Conservation (phyloP, 2,888 invertebrate species). For the Euproctis similis region DNA sequence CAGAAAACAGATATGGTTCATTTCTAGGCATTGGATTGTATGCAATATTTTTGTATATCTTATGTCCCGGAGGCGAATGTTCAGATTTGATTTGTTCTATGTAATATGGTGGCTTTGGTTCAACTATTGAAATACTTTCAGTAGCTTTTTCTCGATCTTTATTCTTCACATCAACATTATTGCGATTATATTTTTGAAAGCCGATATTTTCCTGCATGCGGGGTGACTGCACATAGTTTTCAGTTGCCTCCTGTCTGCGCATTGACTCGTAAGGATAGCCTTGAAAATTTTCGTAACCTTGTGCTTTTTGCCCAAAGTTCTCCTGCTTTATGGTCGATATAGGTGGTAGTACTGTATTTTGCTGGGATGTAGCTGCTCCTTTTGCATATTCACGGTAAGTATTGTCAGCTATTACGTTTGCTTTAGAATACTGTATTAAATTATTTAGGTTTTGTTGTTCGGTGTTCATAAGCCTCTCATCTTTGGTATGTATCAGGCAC, state of each 20-base stretch:
- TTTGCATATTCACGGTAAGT: slow-evolving; percentile 54
- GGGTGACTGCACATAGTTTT: slow-evolving; percentile 42
- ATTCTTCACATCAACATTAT: slow-evolving; percentile 42
- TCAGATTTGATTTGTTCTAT: slow-evolving; percentile 73
- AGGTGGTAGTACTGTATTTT: slow-evolving; percentile 57
- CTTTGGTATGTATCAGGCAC: slow-evolving; percentile 59
- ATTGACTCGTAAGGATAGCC: slow-evolving; percentile 43
- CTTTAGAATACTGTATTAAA: slow-evolving; percentile 39
- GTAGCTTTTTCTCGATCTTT: slow-evolving; percentile 38
- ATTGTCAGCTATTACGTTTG: slow-evolving; percentile 35
- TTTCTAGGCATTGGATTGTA: slow-evolving; percentile 53
- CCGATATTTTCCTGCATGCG: slow-evolving; percentile 53
- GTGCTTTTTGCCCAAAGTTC: slow-evolving; percentile 54
- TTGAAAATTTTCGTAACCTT: slow-evolving; percentile 51
- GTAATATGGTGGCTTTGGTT: slow-evolving; percentile 62
- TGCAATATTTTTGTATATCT: slow-evolving; percentile 67
- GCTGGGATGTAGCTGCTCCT: slow-evolving; percentile 36
- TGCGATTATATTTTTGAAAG: slow-evolving; percentile 61
- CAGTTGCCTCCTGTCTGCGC: slow-evolving; percentile 39
- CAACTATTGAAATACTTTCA: slow-evolving; percentile 30
- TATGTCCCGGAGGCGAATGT: slow-evolving; percentile 70
- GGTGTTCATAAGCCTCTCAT: slow-evolving; percentile 48
- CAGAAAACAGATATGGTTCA: slow-evolving; percentile 77
- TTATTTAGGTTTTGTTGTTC: slow-evolving; percentile 40
- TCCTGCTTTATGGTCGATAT: slow-evolving; percentile 73